Percentiles rank a stretch among this genome's conserved stretches.
phyloP scores from a whole-genome alignment of 2,113 vertebrate genomes.

The Paradoxurus hermaphroditus region DNA sequence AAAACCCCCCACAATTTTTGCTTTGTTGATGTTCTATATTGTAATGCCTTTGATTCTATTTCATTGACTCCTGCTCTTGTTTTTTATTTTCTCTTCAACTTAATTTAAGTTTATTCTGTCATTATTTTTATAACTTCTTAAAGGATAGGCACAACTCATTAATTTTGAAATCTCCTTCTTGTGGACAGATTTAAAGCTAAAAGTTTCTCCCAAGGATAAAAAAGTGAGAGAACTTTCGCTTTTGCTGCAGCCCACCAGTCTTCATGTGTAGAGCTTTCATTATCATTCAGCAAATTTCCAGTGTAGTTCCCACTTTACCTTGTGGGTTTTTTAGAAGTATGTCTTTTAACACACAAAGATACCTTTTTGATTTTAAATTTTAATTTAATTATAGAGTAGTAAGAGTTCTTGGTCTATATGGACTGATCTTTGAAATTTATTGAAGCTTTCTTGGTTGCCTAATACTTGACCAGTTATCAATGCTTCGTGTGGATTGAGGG shows the following conservation, averaged over 20 bases:
- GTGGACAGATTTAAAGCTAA: conserved; percentile 3
- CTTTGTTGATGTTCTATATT: background rate
- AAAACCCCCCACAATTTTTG: background rate
- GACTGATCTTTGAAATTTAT: background rate
- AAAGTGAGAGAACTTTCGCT: conserved; percentile 35
- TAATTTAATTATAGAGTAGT: background rate
- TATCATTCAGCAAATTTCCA: conserved; percentile 63
- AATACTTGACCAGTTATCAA: background rate
- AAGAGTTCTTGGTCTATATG: background rate
- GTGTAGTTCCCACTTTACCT: conserved; percentile 42
- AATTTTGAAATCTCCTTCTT: background rate
- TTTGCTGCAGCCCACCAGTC: background rate
- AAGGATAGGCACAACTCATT: background rate
- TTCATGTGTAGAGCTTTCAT: background rate
- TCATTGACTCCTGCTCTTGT: background rate
- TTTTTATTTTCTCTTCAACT: background rate
- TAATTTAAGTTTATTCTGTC: background rate
- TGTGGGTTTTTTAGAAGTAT: background rate
- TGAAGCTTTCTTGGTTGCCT: background rate
- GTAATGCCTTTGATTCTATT: background rate
- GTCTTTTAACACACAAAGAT: background rate
- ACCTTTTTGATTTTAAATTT: conserved; percentile 6
- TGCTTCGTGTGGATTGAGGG: background rate
- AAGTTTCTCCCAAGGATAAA: background rate
- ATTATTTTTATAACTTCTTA: conserved; percentile 10